These are phyloP conservation scores for Isotomurus palustris DNA, from an alignment of 2,888 invertebrate genomes.

Conservation along the genomic window DNA sequence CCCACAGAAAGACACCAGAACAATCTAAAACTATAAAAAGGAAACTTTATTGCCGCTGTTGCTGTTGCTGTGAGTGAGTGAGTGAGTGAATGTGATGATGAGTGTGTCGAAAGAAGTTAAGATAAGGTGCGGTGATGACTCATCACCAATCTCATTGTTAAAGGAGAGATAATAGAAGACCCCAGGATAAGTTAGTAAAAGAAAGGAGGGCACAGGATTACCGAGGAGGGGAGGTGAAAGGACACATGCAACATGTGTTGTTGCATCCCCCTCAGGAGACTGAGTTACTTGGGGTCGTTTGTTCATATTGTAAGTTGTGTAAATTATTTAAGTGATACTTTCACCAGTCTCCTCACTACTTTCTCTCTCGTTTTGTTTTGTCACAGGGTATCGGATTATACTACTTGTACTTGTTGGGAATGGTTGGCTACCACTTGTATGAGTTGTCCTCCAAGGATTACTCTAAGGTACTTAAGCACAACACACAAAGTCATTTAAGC, in stretches of 20 bases:
- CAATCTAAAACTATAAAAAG: too few relatives aligned
- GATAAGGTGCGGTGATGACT: too few relatives aligned
- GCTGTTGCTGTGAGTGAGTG: too few relatives aligned
- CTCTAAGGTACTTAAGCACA: too few relatives aligned
- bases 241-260: conserved; percentile 23
- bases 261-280: conserved; percentile 26
- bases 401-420: conserved; percentile 28
- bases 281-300: conserved; percentile 23
- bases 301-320: conserved; percentile 23
- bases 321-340: neutral
- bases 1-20: too few relatives aligned
- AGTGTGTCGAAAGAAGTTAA: too few relatives aligned
- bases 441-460: neutral
- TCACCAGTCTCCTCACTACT: neutral
- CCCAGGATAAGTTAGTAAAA: too few relatives aligned
- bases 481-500: too few relatives aligned
- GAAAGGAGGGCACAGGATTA: neutral
- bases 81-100: too few relatives aligned
- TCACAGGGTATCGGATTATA: conserved; percentile 21
- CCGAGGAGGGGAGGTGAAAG: neutral
- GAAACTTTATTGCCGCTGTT: too few relatives aligned
- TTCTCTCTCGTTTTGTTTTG: neutral
- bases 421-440: conserved; percentile 17
- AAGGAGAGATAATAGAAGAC: too few relatives aligned
- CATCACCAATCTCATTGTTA: too few relatives aligned